Conservation (phyloP, 1,140 invertebrate species). For the Zelostemma sp. region DNA sequence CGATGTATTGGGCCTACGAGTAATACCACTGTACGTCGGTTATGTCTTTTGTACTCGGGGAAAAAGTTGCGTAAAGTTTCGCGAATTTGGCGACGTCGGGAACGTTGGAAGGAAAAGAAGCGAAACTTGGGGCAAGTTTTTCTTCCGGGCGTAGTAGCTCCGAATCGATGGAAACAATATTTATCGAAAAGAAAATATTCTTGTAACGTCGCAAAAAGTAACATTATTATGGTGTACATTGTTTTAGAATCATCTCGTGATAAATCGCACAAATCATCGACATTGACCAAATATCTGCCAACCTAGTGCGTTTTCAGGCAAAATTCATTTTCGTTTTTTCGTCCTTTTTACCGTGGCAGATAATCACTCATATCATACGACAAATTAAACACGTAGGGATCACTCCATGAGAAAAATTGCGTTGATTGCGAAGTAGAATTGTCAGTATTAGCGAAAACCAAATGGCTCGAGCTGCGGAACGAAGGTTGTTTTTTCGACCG, state of each 20-base stretch:
- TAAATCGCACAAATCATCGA: constrained; percentile 13
- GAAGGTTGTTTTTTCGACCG: no score
- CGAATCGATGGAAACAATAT: not conserved
- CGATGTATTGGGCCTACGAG: not conserved
- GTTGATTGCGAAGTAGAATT: not conserved
- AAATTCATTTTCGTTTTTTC: not conserved
- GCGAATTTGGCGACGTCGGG: no score
- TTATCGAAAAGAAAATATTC: constrained; percentile 41
- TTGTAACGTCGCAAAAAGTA: constrained; percentile 31
- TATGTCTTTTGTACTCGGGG: no score
- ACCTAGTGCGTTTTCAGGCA: not conserved
- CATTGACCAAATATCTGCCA: constrained; percentile 6
- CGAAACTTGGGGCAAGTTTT: not conserved
- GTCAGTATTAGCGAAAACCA: constrained; percentile 4
- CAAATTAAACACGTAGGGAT: not conserved
- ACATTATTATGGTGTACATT: constrained; percentile 26
- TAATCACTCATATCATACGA: constrained; percentile 50
- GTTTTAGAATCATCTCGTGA: constrained; percentile 28
- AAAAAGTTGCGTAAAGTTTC: no score
- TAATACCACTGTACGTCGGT: not conserved
- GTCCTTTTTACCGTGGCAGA: constrained; percentile 45
- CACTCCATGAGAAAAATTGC: not conserved
- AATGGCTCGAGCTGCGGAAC: no score
- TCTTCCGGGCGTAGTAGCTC: not conserved
- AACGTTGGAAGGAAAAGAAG: no score